phyloP scores from a whole-genome alignment of 2,113 vertebrate species.

The Gnathonemus longibarbis region DNA sequence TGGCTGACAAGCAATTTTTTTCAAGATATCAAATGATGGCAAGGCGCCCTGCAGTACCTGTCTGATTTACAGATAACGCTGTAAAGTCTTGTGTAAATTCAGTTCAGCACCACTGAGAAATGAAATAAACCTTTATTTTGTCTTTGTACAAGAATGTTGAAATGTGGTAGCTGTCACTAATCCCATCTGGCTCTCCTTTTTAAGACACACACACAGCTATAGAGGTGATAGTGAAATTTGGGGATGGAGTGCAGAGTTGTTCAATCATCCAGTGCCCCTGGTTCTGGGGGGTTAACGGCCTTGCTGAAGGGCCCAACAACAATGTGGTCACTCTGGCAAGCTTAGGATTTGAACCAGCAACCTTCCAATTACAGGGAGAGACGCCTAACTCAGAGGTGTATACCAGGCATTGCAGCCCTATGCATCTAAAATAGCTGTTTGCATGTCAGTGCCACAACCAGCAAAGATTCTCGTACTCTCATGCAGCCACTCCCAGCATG shows the following conservation, averaged over 20 bases:
- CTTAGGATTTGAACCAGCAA: background rate
- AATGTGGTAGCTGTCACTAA: background rate
- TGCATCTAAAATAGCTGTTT: no score
- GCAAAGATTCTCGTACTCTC: background rate
- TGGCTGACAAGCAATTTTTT: background rate
- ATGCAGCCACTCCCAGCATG: background rate
- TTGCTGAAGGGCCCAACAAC: background rate
- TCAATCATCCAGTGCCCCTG: background rate
- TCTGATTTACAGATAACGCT: background rate
- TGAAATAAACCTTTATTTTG: background rate
- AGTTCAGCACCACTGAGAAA: background rate
- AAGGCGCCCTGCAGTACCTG: background rate
- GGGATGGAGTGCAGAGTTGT: background rate
- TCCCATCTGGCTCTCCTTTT: background rate
- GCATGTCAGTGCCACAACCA: background rate
- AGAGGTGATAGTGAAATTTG: background rate
- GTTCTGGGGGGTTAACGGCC: background rate
- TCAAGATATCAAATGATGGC: background rate
- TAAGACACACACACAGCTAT: background rate
- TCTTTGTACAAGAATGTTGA: background rate
- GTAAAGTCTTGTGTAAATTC: background rate
- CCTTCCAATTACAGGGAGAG: background rate
- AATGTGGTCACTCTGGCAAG: no score
- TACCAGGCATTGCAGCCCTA: no score
- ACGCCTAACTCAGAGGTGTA: background rate